Base-by-base conservation (phyloP, 2,888 invertebrate species). In the Disparrhopalites patrizii region DNA sequence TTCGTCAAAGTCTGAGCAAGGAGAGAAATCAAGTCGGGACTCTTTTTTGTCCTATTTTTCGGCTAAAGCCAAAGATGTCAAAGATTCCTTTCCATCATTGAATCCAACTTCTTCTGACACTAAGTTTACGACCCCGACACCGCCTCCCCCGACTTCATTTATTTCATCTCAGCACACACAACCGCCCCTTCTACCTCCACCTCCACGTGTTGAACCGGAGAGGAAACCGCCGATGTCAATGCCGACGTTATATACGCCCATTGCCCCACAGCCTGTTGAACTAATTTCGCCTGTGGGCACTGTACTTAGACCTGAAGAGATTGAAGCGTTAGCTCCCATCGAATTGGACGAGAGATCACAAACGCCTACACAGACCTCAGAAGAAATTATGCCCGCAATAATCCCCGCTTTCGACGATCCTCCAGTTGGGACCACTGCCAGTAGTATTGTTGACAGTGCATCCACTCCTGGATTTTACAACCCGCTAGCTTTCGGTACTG, bases 31-130 rank as follows among this genome's bases (percentile, higher is more conserved):
- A 18, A n/a, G 25, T 36, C 33, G 51, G 7, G 61, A 61, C n/a
- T 18, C 61, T 13, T 52, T 61, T 36, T 30, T 51, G 18, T 51
- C 61, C n/a, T 61, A 27, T 20, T 61, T 61, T 36, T 18, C 31
- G n/a, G n/a, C n/a, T n/a, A 61, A 61, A 51, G 3, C 61, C 25
- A 40, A 58, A 47, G 51, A 61, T 50, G 31, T n/a, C 33, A 50
- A 61, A 27, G 52, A 61, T 27, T 38, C 31, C 7, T 30, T 58
- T 18, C 33, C 18, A 31, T 33, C 50, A 2, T 20, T 20, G 25
- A 54, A 23, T 18, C 28, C 54, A 20, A 18, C 20, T 40, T 20
- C 40, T 40, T n/a, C n/a, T n/a, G n/a, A n/a, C n/a, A n/a, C n/a
- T n/a, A n/a, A n/a, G n/a, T n/a, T n/a, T n/a, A n/a, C n/a, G n/a